Evolutionary conservation across 2,797 vertebrate genomes (phyloP).

Genomic region (Propithecus deckenii): DNA sequence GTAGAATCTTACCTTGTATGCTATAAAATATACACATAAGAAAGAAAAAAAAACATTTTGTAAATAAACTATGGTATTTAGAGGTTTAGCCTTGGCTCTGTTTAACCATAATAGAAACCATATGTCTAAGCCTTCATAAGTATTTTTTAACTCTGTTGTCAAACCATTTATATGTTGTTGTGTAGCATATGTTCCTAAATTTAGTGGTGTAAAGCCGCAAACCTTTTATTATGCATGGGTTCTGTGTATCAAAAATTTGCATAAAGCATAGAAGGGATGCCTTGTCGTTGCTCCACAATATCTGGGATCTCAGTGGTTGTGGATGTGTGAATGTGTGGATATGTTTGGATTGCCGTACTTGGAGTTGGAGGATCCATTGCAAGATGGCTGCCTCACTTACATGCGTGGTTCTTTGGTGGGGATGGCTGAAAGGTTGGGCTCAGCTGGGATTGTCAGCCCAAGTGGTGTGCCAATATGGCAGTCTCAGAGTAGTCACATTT

Average conservation of each 20-base stretch:
- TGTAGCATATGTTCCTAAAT: background rate
- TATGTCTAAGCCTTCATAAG: background rate
- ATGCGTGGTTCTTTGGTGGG: background rate
- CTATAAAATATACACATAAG: background rate
- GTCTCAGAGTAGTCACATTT: background rate
- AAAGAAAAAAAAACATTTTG: background rate
- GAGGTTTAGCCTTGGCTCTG: background rate
- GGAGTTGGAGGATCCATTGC: background rate
- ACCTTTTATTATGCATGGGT: background rate
- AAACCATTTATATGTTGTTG: background rate
- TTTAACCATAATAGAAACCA: background rate
- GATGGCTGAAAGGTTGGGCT: background rate
- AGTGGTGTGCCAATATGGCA: too few relatives aligned
- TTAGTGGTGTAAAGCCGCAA: background rate
- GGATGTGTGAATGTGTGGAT: background rate
- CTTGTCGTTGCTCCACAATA: background rate
- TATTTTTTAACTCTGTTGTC: background rate
- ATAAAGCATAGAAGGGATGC: too few relatives aligned
- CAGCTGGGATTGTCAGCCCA: background rate
- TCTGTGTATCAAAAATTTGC: background rate
- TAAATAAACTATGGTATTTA: background rate
- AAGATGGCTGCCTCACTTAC: background rate
- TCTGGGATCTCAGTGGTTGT: background rate
- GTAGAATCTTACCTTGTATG: background rate
- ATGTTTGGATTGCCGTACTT: background rate